Evolutionary conservation across 2,888 invertebrate species (phyloP).

Genomic region (Synergus gifuensis): DNA sequence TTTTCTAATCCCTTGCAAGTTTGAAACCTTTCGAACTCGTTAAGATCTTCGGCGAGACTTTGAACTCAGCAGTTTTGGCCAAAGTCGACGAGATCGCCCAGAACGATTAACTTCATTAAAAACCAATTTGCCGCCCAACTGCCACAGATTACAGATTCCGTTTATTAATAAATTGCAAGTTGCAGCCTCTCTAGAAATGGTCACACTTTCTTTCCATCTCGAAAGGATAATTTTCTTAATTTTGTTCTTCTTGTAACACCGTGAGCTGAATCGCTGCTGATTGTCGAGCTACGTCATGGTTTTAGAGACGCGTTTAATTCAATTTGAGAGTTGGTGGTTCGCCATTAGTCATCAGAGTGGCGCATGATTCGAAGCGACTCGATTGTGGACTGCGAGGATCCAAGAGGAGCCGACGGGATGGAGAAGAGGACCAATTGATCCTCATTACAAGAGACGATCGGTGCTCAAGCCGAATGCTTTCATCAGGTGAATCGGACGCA

Average conservation of each 20-base stretch:
- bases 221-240: background rate
- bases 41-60: conserved; percentile 26
- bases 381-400: conserved; percentile 45
- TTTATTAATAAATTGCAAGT: conserved; percentile 25
- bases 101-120: conserved; percentile 24
- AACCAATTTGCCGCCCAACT: conserved; percentile 10
- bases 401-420: conserved; percentile 50
- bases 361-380: conserved; percentile 61
- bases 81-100: background rate
- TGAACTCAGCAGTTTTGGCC: background rate
- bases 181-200: background rate
- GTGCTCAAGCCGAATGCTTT: conserved; percentile 55
- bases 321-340: conserved; percentile 65
- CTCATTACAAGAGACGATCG: conserved; percentile 49
- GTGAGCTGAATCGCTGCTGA: conserved; percentile 64
- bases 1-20: conserved; percentile 10
- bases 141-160: background rate
- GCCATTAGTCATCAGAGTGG: conserved; percentile 68
- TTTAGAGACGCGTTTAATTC: conserved; percentile 67
- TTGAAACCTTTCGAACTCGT: conserved; percentile 4
- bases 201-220: conserved; percentile 25
- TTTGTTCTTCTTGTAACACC: conserved; percentile 14
- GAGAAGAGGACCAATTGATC: conserved; percentile 51
- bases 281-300: conserved; percentile 68
- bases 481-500: conserved; percentile 72